A percentile compares a stretch with the other conserved stretches of the same genome.
phyloP scores from a whole-genome alignment of 2,113 vertebrate species.

The Misgurnus anguillicaudatus region DNA sequence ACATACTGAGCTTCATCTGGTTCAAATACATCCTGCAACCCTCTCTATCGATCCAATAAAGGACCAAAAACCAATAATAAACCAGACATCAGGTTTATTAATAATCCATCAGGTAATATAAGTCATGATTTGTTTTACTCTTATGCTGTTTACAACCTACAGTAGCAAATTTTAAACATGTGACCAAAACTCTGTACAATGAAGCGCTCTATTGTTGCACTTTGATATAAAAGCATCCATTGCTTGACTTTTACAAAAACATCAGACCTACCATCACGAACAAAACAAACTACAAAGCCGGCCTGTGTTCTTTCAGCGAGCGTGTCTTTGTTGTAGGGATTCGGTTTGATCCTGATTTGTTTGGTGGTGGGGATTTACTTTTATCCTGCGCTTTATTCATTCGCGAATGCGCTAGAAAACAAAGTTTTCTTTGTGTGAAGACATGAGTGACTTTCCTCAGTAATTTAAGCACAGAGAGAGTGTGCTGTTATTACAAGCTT shows the following conservation, averaged over 20 bases:
- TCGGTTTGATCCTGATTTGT: conserved; percentile 26
- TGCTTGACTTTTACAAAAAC: not conserved
- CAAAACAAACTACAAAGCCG: not conserved
- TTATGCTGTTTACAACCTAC: too few species aligned
- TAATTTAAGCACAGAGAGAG: conserved; percentile 35
- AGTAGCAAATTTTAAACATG: not conserved
- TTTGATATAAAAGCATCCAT: not conserved
- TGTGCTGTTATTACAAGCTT: conserved; percentile 36
- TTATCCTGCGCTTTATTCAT: conserved; percentile 17
- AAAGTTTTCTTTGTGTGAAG: conserved; percentile 20
- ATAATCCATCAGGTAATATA: too few species aligned
- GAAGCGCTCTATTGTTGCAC: not conserved
- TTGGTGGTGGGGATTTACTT: conserved; percentile 19
- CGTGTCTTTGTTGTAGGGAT: conserved; percentile 21
- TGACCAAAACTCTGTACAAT: not conserved
- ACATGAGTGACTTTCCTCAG: conserved; percentile 8
- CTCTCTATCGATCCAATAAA: too few species aligned
- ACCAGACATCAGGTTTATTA: not conserved
- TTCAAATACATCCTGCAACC: too few species aligned
- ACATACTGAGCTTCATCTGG: too few species aligned
- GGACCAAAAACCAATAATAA: too few species aligned
- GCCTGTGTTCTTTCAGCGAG: conserved; percentile 8
- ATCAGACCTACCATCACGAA: not conserved
- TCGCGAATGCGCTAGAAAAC: conserved; percentile 12
- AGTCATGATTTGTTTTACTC: too few species aligned